Conservation (phyloP, 1,140 invertebrate species). For the Cydia strobilella region DNA sequence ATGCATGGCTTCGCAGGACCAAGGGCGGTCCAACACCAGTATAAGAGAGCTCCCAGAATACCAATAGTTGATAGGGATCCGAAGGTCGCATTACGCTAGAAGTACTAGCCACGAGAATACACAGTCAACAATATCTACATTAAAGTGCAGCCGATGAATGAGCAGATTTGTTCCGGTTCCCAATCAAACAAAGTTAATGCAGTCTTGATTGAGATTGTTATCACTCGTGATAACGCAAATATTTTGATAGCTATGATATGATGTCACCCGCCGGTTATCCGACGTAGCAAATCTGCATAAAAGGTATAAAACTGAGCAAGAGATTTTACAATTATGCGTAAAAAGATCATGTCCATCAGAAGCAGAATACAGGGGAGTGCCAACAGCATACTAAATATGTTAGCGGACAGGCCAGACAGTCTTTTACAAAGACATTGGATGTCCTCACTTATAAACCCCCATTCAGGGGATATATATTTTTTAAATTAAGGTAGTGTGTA, state of each 20-base stretch:
- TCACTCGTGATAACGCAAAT: not conserved
- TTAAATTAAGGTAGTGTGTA: no score
- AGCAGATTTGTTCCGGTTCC: conserved; percentile 11
- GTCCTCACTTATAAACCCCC: no score
- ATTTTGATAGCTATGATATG: not conserved
- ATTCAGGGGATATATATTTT: no score
- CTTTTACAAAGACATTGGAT: no score
- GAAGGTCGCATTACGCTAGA: not conserved
- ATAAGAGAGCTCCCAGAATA: not conserved
- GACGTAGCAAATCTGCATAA: no score
- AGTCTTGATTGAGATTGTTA: not conserved
- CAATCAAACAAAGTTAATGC: conserved; percentile 4
- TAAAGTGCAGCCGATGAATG: conserved; percentile 2
- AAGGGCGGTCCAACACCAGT: not conserved
- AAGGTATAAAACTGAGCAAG: no score
- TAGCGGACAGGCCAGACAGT: no score
- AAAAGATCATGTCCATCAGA: no score
- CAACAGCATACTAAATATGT: no score
- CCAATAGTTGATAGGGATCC: not conserved
- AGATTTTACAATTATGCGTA: no score
- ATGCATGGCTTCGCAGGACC: not conserved
- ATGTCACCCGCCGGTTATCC: no score
- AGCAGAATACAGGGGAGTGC: no score
- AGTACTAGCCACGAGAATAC: not conserved
- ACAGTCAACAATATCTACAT: not conserved